Conservation (phyloP, 2,113 vertebrate species). For the Ramphastos sulfuratus region DNA sequence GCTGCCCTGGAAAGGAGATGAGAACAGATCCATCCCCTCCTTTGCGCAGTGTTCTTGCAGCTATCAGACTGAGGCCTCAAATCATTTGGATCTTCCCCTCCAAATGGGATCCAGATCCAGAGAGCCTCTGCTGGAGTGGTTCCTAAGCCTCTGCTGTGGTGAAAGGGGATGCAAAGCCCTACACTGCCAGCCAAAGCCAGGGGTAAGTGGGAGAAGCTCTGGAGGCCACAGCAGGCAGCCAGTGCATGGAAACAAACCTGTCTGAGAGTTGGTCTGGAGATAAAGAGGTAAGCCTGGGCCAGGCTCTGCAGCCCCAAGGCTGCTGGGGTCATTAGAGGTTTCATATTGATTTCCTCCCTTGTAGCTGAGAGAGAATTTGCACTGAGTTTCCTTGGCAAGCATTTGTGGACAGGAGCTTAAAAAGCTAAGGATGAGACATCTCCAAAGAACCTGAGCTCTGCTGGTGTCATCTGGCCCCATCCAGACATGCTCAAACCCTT, state of each 20-base stretch:
- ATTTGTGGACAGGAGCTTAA: not conserved
- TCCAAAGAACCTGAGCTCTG: not conserved
- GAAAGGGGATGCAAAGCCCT: not conserved
- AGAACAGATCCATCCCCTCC: not conserved
- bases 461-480: not conserved
- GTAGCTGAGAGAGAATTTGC: constrained; percentile 10
- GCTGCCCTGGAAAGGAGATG: fast-evolving
- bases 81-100: not conserved
- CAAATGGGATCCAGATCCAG: not conserved
- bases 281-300: not conserved
- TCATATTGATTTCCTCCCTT: constrained; percentile 30
- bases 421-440: not conserved
- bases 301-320: not conserved
- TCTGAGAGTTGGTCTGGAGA: not conserved
- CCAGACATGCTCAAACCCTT: not conserved
- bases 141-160: not conserved
- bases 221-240: not conserved
- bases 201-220: not conserved
- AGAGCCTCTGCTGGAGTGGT: not conserved
- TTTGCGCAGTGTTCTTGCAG: not conserved
- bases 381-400: not conserved
- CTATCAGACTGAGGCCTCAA: not conserved
- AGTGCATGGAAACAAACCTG: not conserved
- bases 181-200: not conserved
- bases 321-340: constrained; percentile 40